Conservation (phyloP, 2,888 invertebrate genomes). For the Didymodactylos carnosus region DNA sequence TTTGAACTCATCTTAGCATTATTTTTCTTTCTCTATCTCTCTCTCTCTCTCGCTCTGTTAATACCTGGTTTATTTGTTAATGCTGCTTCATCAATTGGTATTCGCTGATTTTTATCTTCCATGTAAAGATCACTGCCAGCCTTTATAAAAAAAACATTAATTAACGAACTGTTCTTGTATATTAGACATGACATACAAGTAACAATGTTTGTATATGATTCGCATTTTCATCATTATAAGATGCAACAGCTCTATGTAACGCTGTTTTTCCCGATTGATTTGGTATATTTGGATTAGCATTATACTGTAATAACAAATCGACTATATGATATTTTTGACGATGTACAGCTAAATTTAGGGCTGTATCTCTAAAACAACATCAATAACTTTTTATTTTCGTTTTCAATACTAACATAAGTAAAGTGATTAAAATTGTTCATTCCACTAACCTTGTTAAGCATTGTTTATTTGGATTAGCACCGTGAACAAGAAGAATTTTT, state of each 20-base stretch:
- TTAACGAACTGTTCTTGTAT: no score
- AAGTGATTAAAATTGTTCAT: not conserved
- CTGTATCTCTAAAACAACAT: not conserved
- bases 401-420: no score
- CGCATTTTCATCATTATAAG: not conserved
- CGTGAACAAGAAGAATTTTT: slow-evolving; percentile 1
- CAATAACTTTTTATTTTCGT: not conserved
- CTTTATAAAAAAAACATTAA: not conserved
- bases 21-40: no score
- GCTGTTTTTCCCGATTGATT: not conserved
- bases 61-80: not conserved
- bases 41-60: no score
- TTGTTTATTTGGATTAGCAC: not conserved
- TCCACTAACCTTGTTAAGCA: not conserved
- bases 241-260: not conserved
- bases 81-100: not conserved
- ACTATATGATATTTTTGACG: not conserved
- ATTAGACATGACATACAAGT: not conserved
- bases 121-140: not conserved
- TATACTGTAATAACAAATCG: not conserved
- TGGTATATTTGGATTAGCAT: not conserved
- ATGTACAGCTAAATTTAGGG: not conserved
- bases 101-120: not conserved
- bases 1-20: no score
- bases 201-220: not conserved